A percentile compares a stretch with the other conserved stretches of the same genome.
Conservation (phyloP, 2,888 invertebrate species). For the Pantelozetes paolii region DNA sequence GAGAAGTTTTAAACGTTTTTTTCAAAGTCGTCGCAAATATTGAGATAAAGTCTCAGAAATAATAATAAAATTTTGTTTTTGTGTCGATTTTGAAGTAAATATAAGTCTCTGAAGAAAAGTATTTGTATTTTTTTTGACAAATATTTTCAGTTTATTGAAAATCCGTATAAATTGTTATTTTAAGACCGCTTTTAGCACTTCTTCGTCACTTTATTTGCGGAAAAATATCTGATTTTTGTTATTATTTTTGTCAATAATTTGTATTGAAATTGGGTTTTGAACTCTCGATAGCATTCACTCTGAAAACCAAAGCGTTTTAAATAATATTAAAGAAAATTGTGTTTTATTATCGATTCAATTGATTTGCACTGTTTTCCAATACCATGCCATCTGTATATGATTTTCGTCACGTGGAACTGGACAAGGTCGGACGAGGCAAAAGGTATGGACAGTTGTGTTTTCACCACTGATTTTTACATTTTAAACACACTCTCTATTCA, state of each 20-base stretch:
- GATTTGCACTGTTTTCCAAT: not conserved
- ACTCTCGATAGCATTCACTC: too few relatives aligned
- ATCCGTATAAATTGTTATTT: too few relatives aligned
- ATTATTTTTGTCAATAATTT: too few relatives aligned
- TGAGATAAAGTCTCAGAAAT: not conserved
- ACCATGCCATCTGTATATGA: conserved; percentile 43
- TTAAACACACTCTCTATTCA: not conserved
- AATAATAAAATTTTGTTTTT: not conserved
- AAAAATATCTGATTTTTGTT: too few relatives aligned
- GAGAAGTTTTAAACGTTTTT: not conserved
- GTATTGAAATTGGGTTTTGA: too few relatives aligned
- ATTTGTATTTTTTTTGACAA: not conserved
- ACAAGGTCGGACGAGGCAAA: conserved; percentile 43
- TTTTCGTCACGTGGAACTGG: conserved; percentile 43
- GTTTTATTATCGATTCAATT: not conserved
- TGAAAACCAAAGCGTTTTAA: not conserved
- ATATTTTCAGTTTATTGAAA: too few relatives aligned
- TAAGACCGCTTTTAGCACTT: too few relatives aligned
- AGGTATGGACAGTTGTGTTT: conserved; percentile 26
- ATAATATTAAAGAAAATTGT: not conserved
- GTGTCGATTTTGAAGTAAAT: not conserved
- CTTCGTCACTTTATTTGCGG: too few relatives aligned
- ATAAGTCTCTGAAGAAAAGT: conserved; percentile 1
- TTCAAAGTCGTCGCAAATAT: not conserved
- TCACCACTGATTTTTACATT: not conserved